Percentiles rank a stretch among this genome's conserved stretches.
These are phyloP conservation scores for Aricia artaxerxes DNA, from an alignment of 2,888 invertebrate genomes.

Conservation along the genomic window DNA sequence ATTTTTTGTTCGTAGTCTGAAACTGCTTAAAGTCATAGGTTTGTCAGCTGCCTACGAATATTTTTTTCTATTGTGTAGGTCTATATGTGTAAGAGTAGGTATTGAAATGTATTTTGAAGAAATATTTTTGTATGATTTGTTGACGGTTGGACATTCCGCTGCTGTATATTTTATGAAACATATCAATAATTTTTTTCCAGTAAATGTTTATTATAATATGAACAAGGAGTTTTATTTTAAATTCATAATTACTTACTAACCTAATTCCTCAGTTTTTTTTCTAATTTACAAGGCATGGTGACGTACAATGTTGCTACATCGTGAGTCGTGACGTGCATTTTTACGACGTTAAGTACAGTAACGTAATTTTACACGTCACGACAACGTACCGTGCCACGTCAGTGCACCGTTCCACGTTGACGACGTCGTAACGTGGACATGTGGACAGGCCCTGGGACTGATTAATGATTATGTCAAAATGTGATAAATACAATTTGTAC, in stretches of 20 bases:
- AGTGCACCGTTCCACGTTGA: no score
- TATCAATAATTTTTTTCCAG: slow-evolving; percentile 18
- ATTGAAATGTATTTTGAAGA: slow-evolving; percentile 6
- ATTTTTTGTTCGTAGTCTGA: not conserved
- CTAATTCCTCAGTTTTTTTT: no score
- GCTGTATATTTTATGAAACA: slow-evolving; percentile 30
- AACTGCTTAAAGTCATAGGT: not conserved
- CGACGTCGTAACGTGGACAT: no score
- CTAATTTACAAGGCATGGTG: no score
- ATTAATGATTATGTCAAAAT: no score
- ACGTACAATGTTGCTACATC: no score
- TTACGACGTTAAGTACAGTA: no score
- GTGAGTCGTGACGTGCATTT: no score
- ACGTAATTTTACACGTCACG: no score
- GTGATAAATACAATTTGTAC: no score
- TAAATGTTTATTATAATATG: slow-evolving; percentile 8
- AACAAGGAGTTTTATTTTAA: not conserved
- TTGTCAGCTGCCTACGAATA: not conserved
- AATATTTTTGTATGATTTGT: slow-evolving; percentile 30
- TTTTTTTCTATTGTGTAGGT: not conserved
- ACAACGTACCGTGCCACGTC: no score
- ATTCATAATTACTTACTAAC: not conserved
- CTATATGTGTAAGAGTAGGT: not conserved
- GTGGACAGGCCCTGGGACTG: no score
- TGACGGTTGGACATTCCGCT: slow-evolving; percentile 25